Evolutionary conservation across 2,888 invertebrate genomes (phyloP).

Genomic region (Liodrosophila aerea): DNA sequence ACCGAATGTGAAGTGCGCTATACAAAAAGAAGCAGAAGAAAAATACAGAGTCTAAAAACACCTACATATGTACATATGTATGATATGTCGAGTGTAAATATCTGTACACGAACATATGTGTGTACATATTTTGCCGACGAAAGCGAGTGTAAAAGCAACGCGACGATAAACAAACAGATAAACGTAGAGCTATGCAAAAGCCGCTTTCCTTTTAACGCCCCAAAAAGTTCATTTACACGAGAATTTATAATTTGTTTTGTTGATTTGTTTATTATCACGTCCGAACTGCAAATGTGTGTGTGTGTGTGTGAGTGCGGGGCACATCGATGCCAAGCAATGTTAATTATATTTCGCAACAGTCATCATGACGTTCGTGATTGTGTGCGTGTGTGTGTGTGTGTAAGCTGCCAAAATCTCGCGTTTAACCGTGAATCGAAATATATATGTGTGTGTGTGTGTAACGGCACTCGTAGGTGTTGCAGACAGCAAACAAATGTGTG

Average conservation of each 20-base stretch:
- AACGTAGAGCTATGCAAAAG: conserved; percentile 17
- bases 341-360: conserved; percentile 45
- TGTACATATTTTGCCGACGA: conserved; percentile 10
- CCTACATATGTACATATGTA: conserved; percentile 9
- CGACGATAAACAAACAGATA: conserved; percentile 38
- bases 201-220: conserved; percentile 40
- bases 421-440: conserved; percentile 30
- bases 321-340: conserved; percentile 24
- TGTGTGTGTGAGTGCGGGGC: conserved; percentile 10
- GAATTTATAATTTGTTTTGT: conserved; percentile 67
- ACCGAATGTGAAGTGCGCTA: conserved; percentile 63
- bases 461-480: conserved; percentile 32
- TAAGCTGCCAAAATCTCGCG: conserved; percentile 39
- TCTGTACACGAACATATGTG: background rate
- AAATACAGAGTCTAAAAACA: conserved; percentile 5
- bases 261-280: conserved; percentile 64
- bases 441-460: conserved; percentile 10
- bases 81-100: too few species aligned
- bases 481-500: conserved; percentile 14
- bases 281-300: conserved; percentile 5
- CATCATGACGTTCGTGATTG: conserved; percentile 34
- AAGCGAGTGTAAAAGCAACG: conserved; percentile 26
- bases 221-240: conserved; percentile 70
- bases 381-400: conserved; percentile 13
- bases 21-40: too few species aligned